Base-by-base conservation (phyloP, 2,888 invertebrate genomes). In the Spodoptera littoralis region DNA sequence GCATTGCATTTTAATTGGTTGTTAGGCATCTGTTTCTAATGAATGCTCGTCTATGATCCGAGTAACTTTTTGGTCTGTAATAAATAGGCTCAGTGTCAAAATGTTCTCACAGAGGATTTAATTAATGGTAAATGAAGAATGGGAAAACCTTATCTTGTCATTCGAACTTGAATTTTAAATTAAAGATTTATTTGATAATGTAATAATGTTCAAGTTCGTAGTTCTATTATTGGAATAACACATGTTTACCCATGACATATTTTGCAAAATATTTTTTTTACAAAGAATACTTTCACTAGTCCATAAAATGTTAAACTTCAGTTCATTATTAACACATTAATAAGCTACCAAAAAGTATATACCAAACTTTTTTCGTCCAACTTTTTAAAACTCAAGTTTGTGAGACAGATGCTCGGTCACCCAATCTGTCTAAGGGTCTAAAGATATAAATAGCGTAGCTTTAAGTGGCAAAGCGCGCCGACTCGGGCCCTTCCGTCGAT, bases 391-490 rank as follows among this genome's bases (percentile, higher is more conserved):
- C 48, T 61, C 49, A 22, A 55, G 54, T 70, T 36, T 36, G 52
- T 70, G 76, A 84, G 87, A 88, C 91, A 90, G 90, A 90, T 91
- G 92, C 84, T 87, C 74, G 79, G 79, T 85, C 79, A 85, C 86
- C 84, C 88, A 87, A 88, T 88, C 86, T 84, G 82, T 86, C 76
- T 82, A 81, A 83, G 85, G 86, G 84, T 86, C 86, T 83, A 73
- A 77, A 83, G 89, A 90, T 93, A 94, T 93, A 93, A 93, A 94
- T 94, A 94, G 93, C 88, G 46, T 84, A 86, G 85, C 87, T 92
- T 90, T 89, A 94, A 93, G 93, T 92, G 91, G 92, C 87, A 91
- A 92, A 92, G 92, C 87, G 86, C 87, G 90, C 92, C 93, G 92
- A 81, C 90, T 82, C 78, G 83, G 86, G 84, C 89, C 90, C 92